Evolutionary conservation across 1,140 invertebrate species (phyloP).

Genomic region (Gonatopus flavifemur): DNA sequence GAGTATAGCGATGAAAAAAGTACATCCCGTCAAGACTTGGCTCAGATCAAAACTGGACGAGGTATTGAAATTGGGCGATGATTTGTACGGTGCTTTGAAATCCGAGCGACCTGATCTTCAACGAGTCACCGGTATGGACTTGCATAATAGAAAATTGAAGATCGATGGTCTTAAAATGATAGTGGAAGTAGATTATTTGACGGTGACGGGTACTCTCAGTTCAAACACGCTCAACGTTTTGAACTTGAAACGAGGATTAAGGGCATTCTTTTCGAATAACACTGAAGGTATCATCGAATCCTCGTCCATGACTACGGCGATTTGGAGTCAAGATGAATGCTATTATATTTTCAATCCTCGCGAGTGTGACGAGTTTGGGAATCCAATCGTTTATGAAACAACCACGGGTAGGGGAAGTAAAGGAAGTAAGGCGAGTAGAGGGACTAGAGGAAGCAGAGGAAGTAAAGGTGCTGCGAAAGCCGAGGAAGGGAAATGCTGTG

Average conservation of each 20-base stretch:
- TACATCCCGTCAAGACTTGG: conserved; percentile 42
- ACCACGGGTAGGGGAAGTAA: conserved; percentile 11
- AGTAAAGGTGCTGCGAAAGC: conserved; percentile 16
- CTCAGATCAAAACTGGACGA: conserved; percentile 39
- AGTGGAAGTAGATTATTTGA: conserved; percentile 40
- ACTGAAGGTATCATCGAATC: conserved; percentile 41
- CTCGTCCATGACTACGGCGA: conserved; percentile 29
- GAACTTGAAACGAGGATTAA: conserved; percentile 37
- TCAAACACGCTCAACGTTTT: conserved; percentile 37
- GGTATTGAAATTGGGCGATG: conserved; percentile 40
- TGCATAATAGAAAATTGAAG: conserved; percentile 31
- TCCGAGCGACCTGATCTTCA: conserved; percentile 31
- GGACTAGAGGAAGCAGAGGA: conserved; percentile 4
- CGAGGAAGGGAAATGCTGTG: conserved; percentile 39
- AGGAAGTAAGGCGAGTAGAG: no score
- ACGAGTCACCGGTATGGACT: conserved; percentile 36
- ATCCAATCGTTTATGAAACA: conserved; percentile 26
- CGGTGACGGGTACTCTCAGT: conserved; percentile 39
- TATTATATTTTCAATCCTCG: conserved; percentile 49
- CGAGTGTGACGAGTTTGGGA: conserved; percentile 36
- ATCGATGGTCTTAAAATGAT: conserved; percentile 32
- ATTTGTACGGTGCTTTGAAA: conserved; percentile 28
- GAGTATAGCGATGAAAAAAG: conserved; percentile 38
- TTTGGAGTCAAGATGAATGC: conserved; percentile 43
- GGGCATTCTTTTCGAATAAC: conserved; percentile 45